These are phyloP conservation scores for Microplitis demolitor DNA, from an alignment of 1,140 invertebrate species.

Conservation along the genomic window DNA sequence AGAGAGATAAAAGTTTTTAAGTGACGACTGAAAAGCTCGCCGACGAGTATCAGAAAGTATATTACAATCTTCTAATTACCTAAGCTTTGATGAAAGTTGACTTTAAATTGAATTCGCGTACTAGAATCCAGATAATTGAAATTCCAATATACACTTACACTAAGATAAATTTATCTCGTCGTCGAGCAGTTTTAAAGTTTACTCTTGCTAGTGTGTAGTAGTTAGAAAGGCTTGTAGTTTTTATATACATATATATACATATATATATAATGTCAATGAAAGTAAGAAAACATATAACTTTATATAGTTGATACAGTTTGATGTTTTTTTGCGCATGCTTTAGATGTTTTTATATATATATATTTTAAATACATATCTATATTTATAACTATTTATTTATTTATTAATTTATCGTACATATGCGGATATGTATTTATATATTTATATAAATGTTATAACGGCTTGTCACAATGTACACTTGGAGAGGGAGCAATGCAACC, in stretches of 20 bases:
- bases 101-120: not conserved
- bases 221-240: conserved; percentile 12
- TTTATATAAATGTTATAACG: not conserved
- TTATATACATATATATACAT: not conserved
- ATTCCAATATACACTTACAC: conserved; percentile 1
- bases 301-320: too few relatives aligned
- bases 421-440: too few relatives aligned
- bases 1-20: not conserved
- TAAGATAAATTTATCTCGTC: not conserved
- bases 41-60: not conserved
- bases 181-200: conserved; percentile 13
- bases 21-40: not conserved
- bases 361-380: too few relatives aligned
- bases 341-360: not conserved
- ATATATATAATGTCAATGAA: not conserved
- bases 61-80: conserved; percentile 10
- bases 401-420: not conserved
- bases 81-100: conserved; percentile 10
- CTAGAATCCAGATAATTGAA: conserved; percentile 11
- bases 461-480: too few relatives aligned
- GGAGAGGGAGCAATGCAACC: too few relatives aligned
- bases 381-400: too few relatives aligned
- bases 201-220: not conserved
- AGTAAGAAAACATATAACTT: too few relatives aligned
- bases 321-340: too few relatives aligned